Base-by-base conservation (phyloP, 2,888 invertebrate genomes). In the Aleiodes leptofemur region DNA sequence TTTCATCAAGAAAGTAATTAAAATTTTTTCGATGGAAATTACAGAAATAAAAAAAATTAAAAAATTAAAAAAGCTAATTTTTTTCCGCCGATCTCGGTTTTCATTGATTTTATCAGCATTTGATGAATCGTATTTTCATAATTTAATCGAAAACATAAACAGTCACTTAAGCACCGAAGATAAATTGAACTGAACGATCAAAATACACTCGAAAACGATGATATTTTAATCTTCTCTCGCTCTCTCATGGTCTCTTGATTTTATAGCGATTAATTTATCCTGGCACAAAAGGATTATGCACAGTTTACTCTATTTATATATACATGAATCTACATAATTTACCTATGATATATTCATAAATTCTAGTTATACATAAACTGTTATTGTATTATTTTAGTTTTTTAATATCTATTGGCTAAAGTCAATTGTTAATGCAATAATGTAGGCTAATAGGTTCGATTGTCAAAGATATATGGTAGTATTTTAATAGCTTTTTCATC, bases 381-480 rank as follows among this genome's bases (percentile, higher is more conserved):
- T 55, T 55, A 71, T 31, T 73, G 55, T 16, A 53, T 73, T 59
- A 74, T 64, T 59, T 59, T 48, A 59, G n/a, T 55, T 43, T 43
- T 43, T 16, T 14, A 23, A 23, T 23, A 6, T 43, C 16, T 43
- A 64, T 64, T n/a, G 3, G 16, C 31, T 64, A 64, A 16, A 64
- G 61, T 68, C 59, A 73, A 64, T 73, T 56, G 61, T n/a, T 43
- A 68, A 70, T 73, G 55, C 38, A 61, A 69, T 74, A 64, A 13
- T 23, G 29, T 59, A 55, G 55, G 59, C 74, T 81, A 80, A 77
- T 77, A 82, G 80, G 77, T 76, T 83, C 86, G 87, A 87, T 87
- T 87, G 87, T 87, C 87, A 85, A 83, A 83, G 83, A 71, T 86
- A 79, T 81, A 83, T 83, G 82, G 78, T 77, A 79, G 80, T 77